Evolutionary conservation across 2,888 invertebrate genomes (phyloP).

Genomic region (Hydrotaea cyrtoneurina): DNA sequence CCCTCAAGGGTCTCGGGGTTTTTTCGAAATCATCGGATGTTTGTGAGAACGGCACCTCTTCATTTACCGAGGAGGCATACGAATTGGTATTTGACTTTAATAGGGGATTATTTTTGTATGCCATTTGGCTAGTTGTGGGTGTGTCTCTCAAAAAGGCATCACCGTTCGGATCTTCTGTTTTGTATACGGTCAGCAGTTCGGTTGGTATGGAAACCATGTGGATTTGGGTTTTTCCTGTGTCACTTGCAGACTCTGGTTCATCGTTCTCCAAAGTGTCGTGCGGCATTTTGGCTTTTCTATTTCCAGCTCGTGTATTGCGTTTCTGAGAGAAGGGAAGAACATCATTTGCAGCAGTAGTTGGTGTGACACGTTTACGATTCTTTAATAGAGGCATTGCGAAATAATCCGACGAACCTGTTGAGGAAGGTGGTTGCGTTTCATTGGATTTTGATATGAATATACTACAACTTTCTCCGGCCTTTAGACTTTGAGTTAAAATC

Average conservation of each 20-base stretch:
- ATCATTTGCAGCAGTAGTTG: neutral
- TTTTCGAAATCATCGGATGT: neutral
- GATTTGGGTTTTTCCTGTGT: neutral
- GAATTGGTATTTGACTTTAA: slow-evolving; percentile 39
- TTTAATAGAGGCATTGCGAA: slow-evolving; percentile 41
- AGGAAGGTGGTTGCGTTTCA: neutral
- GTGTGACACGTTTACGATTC: neutral
- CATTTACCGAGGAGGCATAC: neutral
- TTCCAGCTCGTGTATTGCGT: neutral
- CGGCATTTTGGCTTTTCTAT: neutral
- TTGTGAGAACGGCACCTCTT: neutral
- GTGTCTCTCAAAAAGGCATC: neutral
- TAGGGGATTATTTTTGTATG: slow-evolving; percentile 27
- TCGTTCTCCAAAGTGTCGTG: neutral
- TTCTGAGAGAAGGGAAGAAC: neutral
- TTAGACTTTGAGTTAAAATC: neutral
- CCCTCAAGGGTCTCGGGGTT: neutral
- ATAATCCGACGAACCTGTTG: slow-evolving; percentile 43
- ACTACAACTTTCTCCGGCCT: slow-evolving; percentile 4
- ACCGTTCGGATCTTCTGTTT: neutral
- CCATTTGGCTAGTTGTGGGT: neutral
- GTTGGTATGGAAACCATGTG: too few relatives aligned
- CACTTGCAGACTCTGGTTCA: neutral
- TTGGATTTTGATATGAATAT: neutral
- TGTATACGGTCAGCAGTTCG: neutral